Percentiles rank a stretch among this genome's conserved stretches.
Conservation (phyloP, 2,113 vertebrate genomes). For the Ranitomeya variabilis region DNA sequence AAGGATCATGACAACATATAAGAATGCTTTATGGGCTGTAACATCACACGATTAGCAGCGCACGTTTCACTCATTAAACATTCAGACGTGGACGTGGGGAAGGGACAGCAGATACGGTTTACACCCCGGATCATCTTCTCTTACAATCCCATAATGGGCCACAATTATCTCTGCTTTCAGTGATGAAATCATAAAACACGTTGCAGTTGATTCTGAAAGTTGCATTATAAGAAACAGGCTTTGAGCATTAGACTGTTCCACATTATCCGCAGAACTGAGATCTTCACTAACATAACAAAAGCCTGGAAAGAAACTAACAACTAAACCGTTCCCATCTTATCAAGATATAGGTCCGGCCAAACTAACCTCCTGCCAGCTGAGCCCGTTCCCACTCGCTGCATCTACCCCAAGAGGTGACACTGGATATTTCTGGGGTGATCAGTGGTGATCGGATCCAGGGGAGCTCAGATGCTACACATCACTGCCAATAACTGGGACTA, state of each 20-base stretch:
- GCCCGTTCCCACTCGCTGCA: not conserved
- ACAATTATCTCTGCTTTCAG: conserved; percentile 20
- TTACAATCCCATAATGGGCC: conserved; percentile 28
- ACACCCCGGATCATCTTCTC: conserved; percentile 7
- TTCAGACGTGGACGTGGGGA: not conserved
- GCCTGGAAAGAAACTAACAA: conserved; percentile 12
- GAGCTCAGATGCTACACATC: not conserved
- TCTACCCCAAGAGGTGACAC: conserved; percentile 30
- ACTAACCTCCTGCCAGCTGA: not conserved
- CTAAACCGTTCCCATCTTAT: conserved; percentile 42
- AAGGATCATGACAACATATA: not conserved
- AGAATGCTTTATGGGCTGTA: conserved; percentile 25
- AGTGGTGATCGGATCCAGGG: not conserved
- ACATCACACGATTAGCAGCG: conserved; percentile 12
- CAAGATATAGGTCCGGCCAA: conserved; percentile 34
- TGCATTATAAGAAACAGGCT: conserved; percentile 45
- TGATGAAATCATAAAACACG: conserved; percentile 42
- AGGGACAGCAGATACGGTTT: conserved; percentile 2
- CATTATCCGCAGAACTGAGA: conserved; percentile 4
- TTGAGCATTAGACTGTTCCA: conserved; percentile 4
- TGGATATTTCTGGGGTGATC: not conserved
- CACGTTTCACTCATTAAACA: conserved; percentile 2
- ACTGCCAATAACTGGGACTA: not conserved
- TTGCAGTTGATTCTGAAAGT: conserved; percentile 11
- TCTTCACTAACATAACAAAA: conserved; percentile 24